Evolutionary conservation across 2,797 vertebrate species (phyloP).

Genomic region (Molossus molossus): DNA sequence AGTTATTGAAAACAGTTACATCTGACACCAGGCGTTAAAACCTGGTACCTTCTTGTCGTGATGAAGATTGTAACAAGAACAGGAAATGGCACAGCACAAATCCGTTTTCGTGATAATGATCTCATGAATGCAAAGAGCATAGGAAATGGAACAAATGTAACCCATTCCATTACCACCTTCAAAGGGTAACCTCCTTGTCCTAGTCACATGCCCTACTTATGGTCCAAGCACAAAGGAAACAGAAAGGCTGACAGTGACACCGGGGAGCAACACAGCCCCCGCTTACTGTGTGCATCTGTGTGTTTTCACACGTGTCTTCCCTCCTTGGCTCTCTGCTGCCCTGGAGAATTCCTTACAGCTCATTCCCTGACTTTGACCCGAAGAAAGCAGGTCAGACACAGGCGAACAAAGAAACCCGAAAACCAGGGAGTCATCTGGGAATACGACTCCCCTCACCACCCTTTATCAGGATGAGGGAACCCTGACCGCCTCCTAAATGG

Average conservation of each 20-base stretch:
- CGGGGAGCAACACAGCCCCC: background rate
- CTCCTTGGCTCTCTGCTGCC: background rate
- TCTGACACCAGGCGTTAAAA: conserved; percentile 85
- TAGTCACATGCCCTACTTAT: conserved; percentile 74
- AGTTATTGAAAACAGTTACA: conserved; percentile 85
- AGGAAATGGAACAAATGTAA: conserved; percentile 87
- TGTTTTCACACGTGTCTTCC: background rate
- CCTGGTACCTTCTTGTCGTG: conserved; percentile 87
- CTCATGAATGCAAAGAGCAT: conserved; percentile 85
- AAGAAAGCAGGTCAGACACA: conserved; percentile 64
- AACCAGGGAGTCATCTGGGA: conserved; percentile 61
- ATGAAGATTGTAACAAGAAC: conserved; percentile 87
- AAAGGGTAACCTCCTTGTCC: conserved; percentile 79
- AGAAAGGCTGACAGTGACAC: background rate
- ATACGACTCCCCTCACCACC: background rate
- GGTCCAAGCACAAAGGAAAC: conserved; percentile 70
- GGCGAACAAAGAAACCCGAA: conserved; percentile 71
- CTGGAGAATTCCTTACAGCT: conserved; percentile 29
- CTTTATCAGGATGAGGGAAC: conserved; percentile 69
- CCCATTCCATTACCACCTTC: conserved; percentile 84
- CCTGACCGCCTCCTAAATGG: conserved; percentile 65
- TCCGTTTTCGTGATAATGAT: conserved; percentile 88
- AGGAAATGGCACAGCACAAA: conserved; percentile 87
- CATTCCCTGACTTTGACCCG: conserved; percentile 54
- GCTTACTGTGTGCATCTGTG: background rate